A percentile compares a stretch with the other conserved stretches of the same genome.
Conservation (phyloP, 2,888 invertebrate species). For the Ormyrus labotus region DNA sequence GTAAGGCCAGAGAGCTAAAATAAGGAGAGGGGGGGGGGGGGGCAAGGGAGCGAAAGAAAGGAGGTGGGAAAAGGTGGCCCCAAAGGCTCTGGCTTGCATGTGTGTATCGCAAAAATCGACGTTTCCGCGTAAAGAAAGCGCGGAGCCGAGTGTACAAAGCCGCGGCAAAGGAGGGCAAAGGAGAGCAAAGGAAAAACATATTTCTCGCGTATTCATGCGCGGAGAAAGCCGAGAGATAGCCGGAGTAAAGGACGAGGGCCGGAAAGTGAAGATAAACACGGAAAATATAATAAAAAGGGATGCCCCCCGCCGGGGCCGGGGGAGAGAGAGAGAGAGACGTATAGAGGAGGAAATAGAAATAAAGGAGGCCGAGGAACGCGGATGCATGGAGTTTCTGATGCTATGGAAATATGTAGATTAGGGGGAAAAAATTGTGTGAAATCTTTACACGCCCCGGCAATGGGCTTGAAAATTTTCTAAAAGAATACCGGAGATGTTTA, state of each 20-base stretch:
- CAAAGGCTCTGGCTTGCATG: neutral
- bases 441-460: too few relatives aligned
- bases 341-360: conserved; percentile 29
- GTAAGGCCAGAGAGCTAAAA: neutral
- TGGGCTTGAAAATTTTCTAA: too few relatives aligned
- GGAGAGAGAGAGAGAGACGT: too few relatives aligned
- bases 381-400: conserved; percentile 43
- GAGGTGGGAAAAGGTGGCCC: neutral
- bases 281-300: conserved; percentile 36
- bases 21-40: neutral
- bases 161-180: neutral
- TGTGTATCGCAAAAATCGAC: conserved; percentile 35
- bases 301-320: too few relatives aligned
- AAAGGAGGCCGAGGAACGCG: conserved; percentile 16
- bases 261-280: conserved; percentile 43
- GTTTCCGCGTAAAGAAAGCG: conserved; percentile 7
- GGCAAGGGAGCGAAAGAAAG: conserved; percentile 3
- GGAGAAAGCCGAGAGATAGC: conserved; percentile 13
- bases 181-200: conserved; percentile 9
- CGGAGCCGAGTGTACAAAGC: conserved; percentile 16
- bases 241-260: conserved; percentile 22
- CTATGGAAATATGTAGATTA: conserved; percentile 34
- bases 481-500: too few relatives aligned
- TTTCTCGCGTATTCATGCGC: conserved; percentile 16
- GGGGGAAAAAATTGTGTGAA: neutral